A percentile compares a stretch with the other conserved stretches of the same genome.
phyloP scores from a whole-genome alignment of 2,113 vertebrate species.

The Poeciliopsis prolifica region DNA sequence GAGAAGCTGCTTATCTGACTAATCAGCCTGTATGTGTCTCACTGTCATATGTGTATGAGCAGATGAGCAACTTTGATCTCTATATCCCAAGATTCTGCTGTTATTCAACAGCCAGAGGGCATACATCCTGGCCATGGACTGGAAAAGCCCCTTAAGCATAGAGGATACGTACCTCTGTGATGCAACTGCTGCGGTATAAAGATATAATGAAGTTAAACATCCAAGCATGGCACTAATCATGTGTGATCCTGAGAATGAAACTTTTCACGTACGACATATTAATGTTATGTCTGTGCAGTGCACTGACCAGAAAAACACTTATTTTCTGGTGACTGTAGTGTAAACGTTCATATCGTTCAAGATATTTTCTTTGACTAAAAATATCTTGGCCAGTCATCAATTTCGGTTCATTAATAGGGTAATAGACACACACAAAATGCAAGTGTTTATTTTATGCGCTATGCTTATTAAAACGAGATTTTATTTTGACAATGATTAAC shows the following conservation, averaged over 20 bases:
- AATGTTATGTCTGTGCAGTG: not conserved
- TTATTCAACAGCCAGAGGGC: slow-evolving; percentile 60
- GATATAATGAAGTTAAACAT: slow-evolving; percentile 32
- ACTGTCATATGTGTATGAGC: slow-evolving; percentile 62
- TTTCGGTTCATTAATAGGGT: not conserved
- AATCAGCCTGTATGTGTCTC: slow-evolving; percentile 70
- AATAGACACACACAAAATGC: not conserved
- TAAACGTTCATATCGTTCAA: not conserved
- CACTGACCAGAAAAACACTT: no score
- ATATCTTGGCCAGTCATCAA: not conserved
- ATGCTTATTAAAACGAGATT: not conserved
- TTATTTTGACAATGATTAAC: not conserved
- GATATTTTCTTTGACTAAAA: not conserved
- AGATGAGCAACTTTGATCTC: slow-evolving; percentile 78
- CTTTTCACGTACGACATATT: not conserved
- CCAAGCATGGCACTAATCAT: slow-evolving; percentile 23
- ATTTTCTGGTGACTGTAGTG: not conserved
- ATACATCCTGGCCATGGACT: slow-evolving; percentile 54
- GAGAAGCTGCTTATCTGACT: slow-evolving; percentile 72
- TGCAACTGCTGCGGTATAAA: slow-evolving; percentile 33
- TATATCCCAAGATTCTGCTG: slow-evolving; percentile 56
- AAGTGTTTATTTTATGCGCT: not conserved
- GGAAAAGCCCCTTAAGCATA: slow-evolving; percentile 50
- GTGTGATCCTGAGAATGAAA: slow-evolving; percentile 18
- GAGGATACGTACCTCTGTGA: slow-evolving; percentile 39